Base-by-base conservation (phyloP, 2,888 invertebrate genomes). In the Mesorhabditis sp. region DNA sequence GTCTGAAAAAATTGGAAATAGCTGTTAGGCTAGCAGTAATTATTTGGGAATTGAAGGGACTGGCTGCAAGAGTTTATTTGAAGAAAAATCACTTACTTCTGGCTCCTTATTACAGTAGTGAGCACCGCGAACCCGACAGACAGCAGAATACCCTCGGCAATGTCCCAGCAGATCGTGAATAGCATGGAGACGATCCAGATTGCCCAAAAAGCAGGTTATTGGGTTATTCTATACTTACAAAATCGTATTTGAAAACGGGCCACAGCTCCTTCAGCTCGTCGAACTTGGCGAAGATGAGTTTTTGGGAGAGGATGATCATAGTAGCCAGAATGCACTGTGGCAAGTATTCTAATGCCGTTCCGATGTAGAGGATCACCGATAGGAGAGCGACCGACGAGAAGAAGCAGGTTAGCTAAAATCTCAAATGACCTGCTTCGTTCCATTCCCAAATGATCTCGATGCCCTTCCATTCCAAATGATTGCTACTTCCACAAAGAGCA, bases 181-280 rank as follows among this genome's bases (percentile, higher is more conserved):
- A 82, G 69, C 45, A 84, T 73, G 58, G 78, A 81, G 65, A 82
- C 77, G 10, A 84, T 61, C 74, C 81, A 84, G 67, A 84, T 84
- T 5, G 80, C 73, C 83, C 83, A 67, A 50, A 76, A 67, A 43
- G 4, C 42, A 4, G 13, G 4, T 44, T 5, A 45, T 4, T 50
- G 6, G 7, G 2, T 61, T 7, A 7, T n/a, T 41, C 44, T 45
- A 42, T 43, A 72, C 78, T 74, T 66, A 83, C 82, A 73, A 83
- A 81, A 71, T 84, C 84, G 68, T 79, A 79, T 68, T 84, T 84
- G 72, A 84, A 84, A 45, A 82, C 77, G 0, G 84, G 84, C 84
- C 83, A 84, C 0, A 84, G 72, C 45, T 75, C 74, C 15, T 78
- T 72, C 61, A 84, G 70, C 67, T 84, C 84, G 13, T 69, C 69